Base-by-base conservation (phyloP, 1,140 invertebrate genomes). In the Triops longicaudatus region DNA sequence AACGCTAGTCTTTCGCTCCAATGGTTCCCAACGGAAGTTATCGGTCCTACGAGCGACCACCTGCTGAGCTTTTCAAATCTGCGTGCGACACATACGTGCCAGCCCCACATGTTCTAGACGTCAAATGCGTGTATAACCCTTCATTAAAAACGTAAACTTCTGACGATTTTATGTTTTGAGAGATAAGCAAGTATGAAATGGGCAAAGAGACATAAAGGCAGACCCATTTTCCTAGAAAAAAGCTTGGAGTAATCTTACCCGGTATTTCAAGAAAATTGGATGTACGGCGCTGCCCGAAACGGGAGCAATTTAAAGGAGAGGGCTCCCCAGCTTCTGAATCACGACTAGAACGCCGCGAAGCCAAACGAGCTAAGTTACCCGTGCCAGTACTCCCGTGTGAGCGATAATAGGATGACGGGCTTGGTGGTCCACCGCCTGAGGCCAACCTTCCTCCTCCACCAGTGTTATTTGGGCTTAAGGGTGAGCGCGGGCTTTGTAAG, bases 231-330 rank as follows among this genome's bases (percentile, higher is more conserved):
- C 2, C 12, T 17, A 1, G n/a, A 22, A 28, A 37, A 0, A 43
- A 27, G 22, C 27, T 41, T 31, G 14, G 37, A 73, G 31, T 28
- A 73, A 75, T 77, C 79, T 81, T 78, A 93, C 92, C 91, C 84
- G 92, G 93, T 80, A 94, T 84, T 83, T 94, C 93, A n/a, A 94
- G 84, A 82, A 94, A 94, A 84, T 94, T 94, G 0, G 92, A 93
- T 3, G 92, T 93, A 75, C 92, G 85, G 7, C 93, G 85, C 81
- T 93, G 91, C n/a, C 78, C 73, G 44, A 76, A 80, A 41, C 76
- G 80, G 80, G 89, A 91, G 81, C 92, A 93, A 82, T 91, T 91
- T 14, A 93, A 82, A 0, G 92, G 92, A 41, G 89, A 90, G 75
- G 89, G 85, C 81, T 88, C 88, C 44, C 89, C 90, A 43, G 87